Evolutionary conservation across 2,113 vertebrate genomes (phyloP).

Genomic region (Cettia cetti): DNA sequence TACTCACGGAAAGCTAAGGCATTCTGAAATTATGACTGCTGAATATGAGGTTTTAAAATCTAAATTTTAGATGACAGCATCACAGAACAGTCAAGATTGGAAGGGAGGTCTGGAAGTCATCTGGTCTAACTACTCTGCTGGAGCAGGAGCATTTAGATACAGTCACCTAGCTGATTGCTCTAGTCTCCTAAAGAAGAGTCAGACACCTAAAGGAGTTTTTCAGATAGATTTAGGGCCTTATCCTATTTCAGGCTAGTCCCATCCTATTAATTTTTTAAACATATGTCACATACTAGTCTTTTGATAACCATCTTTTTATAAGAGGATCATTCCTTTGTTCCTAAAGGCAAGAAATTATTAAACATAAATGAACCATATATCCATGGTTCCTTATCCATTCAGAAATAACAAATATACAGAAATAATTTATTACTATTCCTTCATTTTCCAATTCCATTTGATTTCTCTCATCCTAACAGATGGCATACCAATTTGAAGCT

Average conservation of each 20-base stretch:
- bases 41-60: background rate
- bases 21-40: background rate
- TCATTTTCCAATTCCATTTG: background rate
- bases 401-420: background rate
- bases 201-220: background rate
- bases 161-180: background rate
- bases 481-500: background rate
- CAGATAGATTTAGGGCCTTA: background rate
- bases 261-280: background rate
- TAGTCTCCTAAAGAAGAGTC: background rate
- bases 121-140: background rate
- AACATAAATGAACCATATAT: background rate
- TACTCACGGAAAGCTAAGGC: background rate
- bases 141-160: background rate
- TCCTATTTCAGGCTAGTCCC: background rate
- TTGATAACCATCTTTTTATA: background rate
- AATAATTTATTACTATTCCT: background rate
- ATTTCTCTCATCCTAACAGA: background rate
- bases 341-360: background rate
- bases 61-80: background rate
- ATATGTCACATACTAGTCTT: background rate
- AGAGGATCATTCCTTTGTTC: background rate
- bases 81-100: background rate
- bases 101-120: background rate
- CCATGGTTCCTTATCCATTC: background rate